phyloP scores from a whole-genome alignment of 2,113 vertebrate species.

The Octodon degus region DNA sequence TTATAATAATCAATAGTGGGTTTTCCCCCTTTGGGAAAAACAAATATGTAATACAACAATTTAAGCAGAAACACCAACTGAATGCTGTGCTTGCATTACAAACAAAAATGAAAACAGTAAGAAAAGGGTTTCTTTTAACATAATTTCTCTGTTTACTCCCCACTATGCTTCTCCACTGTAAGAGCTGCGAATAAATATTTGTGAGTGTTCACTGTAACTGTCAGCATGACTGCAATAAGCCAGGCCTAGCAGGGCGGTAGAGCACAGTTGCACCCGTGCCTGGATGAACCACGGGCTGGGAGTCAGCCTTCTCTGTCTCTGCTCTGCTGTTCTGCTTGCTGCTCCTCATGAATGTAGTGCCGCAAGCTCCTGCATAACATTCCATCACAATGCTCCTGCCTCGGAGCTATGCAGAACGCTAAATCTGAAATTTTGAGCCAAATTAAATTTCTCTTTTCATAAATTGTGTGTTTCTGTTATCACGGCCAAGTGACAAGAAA shows the following conservation, averaged over 20 bases:
- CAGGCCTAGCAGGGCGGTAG: not conserved
- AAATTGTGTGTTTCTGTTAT: not conserved
- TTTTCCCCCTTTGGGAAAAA: not conserved
- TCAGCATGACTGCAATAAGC: not conserved
- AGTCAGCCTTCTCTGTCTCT: not conserved
- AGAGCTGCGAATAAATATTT: not conserved
- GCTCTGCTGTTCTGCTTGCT: not conserved
- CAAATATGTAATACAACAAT: not conserved
- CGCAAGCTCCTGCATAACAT: not conserved
- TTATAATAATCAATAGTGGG: not conserved
- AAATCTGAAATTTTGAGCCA: not conserved
- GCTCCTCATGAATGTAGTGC: not conserved
- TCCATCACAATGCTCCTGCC: not conserved
- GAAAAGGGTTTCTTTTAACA: not conserved
- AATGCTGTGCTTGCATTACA: not conserved
- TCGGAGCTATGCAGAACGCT: not conserved
- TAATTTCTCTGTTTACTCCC: not conserved
- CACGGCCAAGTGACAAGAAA: not conserved
- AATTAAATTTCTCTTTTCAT: not conserved
- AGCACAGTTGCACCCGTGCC: no score
- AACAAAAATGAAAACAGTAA: slow-evolving; percentile 25
- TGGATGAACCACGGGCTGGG: not conserved
- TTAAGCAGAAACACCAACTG: slow-evolving; percentile 28
- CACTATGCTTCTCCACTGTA: not conserved
- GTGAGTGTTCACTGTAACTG: not conserved